These are phyloP conservation scores for Protomyctophum bolini DNA, from an alignment of 2,113 vertebrate species.

Conservation along the genomic window DNA sequence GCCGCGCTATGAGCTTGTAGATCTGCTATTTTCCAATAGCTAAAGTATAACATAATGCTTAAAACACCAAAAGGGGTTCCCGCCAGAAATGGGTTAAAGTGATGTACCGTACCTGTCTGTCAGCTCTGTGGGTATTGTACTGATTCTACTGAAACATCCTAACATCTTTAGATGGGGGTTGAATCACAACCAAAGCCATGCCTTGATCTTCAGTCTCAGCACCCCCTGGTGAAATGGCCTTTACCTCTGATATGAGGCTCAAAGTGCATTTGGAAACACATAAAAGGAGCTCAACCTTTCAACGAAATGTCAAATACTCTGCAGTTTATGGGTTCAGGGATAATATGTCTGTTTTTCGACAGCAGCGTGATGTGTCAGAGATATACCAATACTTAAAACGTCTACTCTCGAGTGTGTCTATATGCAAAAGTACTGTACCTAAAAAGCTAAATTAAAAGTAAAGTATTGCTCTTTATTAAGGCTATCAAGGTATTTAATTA, in stretches of 20 bases:
- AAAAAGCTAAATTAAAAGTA: too few relatives aligned
- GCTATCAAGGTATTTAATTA: too few relatives aligned
- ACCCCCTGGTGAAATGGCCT: conserved; percentile 49
- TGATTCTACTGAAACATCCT: neutral
- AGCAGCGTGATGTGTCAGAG: too few relatives aligned
- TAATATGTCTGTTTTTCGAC: neutral
- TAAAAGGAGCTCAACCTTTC: conserved; percentile 67
- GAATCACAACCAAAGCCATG: conserved; percentile 24
- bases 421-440: too few relatives aligned
- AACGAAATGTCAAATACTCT: conserved; percentile 49
- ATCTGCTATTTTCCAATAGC: too few relatives aligned
- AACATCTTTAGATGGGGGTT: neutral
- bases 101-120: neutral
- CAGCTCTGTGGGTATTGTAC: conserved; percentile 1
- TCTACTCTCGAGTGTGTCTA: too few relatives aligned
- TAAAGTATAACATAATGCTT: too few relatives aligned
- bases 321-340: conserved; percentile 2
- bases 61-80: too few relatives aligned
- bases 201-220: conserved; percentile 51
- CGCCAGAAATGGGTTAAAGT: too few relatives aligned
- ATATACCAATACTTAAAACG: too few relatives aligned
- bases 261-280: conserved; percentile 60
- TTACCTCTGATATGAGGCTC: conserved; percentile 49
- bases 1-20: too few relatives aligned
- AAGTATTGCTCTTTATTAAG: too few relatives aligned